Conservation (phyloP, 92 coral and sea anemone species). For the Heliopora coerulea region DNA sequence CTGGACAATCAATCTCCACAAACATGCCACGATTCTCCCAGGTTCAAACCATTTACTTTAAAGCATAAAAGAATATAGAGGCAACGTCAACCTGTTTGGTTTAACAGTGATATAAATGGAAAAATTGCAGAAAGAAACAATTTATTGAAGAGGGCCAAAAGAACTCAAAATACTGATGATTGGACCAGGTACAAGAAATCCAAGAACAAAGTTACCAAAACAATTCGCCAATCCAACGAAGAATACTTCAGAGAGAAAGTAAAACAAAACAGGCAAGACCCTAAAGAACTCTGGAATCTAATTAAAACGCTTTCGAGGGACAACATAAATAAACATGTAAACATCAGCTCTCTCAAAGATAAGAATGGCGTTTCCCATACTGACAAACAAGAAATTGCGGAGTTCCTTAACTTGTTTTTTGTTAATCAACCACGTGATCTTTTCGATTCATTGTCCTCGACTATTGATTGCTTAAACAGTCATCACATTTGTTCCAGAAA, state of each 20-base stretch:
- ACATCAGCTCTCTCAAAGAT: too few relatives aligned
- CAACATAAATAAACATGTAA: neutral
- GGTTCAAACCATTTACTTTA: too few relatives aligned
- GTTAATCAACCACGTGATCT: neutral
- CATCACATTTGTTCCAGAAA: too few relatives aligned
- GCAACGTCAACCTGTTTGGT: neutral
- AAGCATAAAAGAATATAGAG: too few relatives aligned
- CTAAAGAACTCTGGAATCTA: neutral
- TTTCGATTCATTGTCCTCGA: too few relatives aligned
- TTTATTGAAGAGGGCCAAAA: conserved; percentile 4
- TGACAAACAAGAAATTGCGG: conserved; percentile 1
- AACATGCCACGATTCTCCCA: too few relatives aligned
- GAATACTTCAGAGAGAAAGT: neutral
- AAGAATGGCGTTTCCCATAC: neutral
- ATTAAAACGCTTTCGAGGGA: neutral
- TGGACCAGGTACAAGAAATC: neutral
- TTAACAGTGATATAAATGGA: neutral
- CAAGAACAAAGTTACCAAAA: neutral
- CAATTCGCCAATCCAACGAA: neutral
- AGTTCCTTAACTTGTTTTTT: neutral
- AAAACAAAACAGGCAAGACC: conserved; percentile 1
- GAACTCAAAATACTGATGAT: conserved; percentile 1
- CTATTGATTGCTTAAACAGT: too few relatives aligned
- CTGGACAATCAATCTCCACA: too few relatives aligned
- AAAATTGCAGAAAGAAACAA: neutral